Conservation (phyloP, 2,113 vertebrate species). For the Platichthys flesus region DNA sequence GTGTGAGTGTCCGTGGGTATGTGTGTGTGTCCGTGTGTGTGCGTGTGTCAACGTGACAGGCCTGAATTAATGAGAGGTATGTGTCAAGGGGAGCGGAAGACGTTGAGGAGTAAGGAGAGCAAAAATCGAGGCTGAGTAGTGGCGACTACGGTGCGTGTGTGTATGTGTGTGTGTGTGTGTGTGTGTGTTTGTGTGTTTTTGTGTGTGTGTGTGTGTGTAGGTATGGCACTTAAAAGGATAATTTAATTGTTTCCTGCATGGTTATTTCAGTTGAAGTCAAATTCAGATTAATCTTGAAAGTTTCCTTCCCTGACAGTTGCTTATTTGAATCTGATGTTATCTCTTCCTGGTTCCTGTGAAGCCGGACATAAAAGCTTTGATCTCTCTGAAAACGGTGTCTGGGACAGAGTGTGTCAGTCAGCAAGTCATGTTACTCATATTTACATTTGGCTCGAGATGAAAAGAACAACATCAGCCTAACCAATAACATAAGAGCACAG, state of each 20-base stretch:
- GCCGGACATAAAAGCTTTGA: not conserved
- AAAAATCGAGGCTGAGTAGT: conserved; percentile 66
- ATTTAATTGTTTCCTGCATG: conserved; percentile 57
- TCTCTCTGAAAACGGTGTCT: not conserved
- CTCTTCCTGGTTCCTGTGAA: conserved; percentile 2
- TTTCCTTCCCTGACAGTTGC: conserved; percentile 37
- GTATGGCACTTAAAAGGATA: conserved; percentile 51
- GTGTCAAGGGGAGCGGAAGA: conserved; percentile 65
- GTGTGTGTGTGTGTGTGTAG: conserved; percentile 19
- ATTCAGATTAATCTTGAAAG: conserved; percentile 42
- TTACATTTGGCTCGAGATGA: not conserved
- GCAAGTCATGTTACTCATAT: not conserved
- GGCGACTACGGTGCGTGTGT: conserved; percentile 45
- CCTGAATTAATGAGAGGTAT: conserved; percentile 78
- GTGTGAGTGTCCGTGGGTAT: conserved; percentile 1
- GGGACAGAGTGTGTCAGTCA: not conserved
- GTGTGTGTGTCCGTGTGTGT: conserved; percentile 2
- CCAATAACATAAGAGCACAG: too few species aligned
- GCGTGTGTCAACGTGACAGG: conserved; percentile 65
- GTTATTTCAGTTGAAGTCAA: conserved; percentile 50
- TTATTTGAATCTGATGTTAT: conserved; percentile 22
- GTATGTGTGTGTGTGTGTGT: not conserved
- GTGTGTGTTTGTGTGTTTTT: conserved; percentile 20
- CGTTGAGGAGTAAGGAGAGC: conserved; percentile 70
- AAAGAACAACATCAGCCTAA: not conserved